phyloP scores from a whole-genome alignment of 2,113 vertebrate genomes.

The Phalacrocorax carbo region DNA sequence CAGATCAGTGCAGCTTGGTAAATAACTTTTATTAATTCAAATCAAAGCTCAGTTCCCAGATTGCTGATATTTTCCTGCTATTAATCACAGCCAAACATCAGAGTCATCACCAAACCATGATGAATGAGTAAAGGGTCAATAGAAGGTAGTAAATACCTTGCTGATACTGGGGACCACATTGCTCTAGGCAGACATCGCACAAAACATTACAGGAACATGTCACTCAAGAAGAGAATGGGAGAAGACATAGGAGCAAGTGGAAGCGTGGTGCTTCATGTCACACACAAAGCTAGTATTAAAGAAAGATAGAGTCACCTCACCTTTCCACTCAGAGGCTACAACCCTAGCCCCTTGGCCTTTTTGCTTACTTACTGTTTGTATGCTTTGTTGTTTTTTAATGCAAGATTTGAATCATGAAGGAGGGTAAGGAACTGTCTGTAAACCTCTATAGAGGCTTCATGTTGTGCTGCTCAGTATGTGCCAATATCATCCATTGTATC shows the following conservation, averaged over 20 bases:
- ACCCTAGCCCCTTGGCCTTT: not conserved
- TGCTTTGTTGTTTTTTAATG: not conserved
- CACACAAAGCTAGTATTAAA: not conserved
- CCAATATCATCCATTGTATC: accelerated
- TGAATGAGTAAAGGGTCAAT: not conserved
- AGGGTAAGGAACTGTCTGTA: not conserved
- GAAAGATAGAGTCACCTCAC: not conserved
- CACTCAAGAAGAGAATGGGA: not conserved
- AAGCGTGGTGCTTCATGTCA: not conserved
- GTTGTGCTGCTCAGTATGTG: not conserved
- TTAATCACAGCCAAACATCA: not conserved
- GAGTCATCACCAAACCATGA: not conserved
- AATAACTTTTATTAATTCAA: not conserved
- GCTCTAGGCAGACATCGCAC: not conserved
- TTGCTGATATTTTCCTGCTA: not conserved
- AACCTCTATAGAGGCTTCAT: not conserved
- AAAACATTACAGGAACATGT: not conserved
- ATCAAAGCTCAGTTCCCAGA: not conserved
- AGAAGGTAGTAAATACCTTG: not conserved
- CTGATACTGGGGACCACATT: not conserved
- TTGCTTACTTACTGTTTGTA: not conserved
- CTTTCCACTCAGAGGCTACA: not conserved
- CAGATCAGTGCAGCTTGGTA: not conserved
- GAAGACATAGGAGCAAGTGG: not conserved
- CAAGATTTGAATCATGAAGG: not conserved